These are phyloP conservation scores for Amiota minor DNA, from an alignment of 2,888 invertebrate genomes.

Conservation along the genomic window DNA sequence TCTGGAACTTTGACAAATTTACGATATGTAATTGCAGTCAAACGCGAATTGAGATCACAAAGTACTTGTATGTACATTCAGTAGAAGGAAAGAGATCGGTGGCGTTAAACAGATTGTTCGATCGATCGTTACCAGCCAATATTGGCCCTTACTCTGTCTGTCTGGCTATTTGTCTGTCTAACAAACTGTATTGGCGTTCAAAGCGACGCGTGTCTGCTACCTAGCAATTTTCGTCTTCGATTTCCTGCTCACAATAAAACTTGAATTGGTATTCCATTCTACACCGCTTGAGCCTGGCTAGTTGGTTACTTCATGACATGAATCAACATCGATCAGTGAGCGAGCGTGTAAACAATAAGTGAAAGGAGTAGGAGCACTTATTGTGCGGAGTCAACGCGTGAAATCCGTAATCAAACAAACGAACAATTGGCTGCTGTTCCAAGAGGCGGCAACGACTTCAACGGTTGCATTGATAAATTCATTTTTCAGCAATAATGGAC, in stretches of 20 bases:
- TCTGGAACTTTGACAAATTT: conserved; percentile 66
- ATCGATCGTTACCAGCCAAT: background rate
- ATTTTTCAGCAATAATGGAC: background rate
- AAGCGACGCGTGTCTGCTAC: conserved; percentile 41
- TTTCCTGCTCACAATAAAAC: conserved; percentile 55
- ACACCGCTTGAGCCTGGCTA: background rate
- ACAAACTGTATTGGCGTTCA: background rate
- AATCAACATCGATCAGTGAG: conserved; percentile 6
- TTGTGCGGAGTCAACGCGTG: conserved; percentile 3
- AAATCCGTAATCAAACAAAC: conserved; percentile 26
- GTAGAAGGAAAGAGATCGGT: background rate
- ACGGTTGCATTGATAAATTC: conserved; percentile 27
- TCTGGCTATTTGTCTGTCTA: background rate
- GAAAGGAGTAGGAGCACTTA: conserved; percentile 12
- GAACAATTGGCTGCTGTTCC: conserved; percentile 18
- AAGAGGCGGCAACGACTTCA: conserved; percentile 21
- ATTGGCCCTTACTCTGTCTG: conserved; percentile 18
- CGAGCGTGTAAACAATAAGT: conserved; percentile 9
- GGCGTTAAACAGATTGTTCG: background rate
- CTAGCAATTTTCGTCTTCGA: conserved; percentile 62
- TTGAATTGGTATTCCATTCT: conserved; percentile 2
- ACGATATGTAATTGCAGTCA: conserved; percentile 69
- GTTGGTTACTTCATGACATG: background rate
- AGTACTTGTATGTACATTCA: background rate
- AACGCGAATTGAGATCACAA: conserved; percentile 52